Evolutionary conservation across 1,140 invertebrate genomes (phyloP), one percentile per base, ranked within the genome.

Genomic region (Sarcophaga bullata): DNA sequence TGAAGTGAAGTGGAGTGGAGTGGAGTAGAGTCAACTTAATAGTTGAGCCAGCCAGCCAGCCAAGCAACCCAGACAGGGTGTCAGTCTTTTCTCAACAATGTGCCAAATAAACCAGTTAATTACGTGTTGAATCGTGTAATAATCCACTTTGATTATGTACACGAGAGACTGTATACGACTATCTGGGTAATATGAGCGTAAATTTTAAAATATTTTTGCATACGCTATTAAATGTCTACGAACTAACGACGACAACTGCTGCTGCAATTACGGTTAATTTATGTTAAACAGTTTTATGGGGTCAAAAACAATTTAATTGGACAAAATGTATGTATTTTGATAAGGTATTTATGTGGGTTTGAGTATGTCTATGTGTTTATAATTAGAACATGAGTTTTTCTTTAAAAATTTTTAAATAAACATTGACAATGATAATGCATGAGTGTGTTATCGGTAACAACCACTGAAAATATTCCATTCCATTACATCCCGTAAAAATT

Each of bases 91-190:
- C 25, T 37, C 25, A 58, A 58, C 54, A 13, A 58, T 13, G 54
- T 58, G 54, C 54, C 54, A 58, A 58, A 58, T 58, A 58, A 58
- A 58, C 54, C 54, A 58, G 54, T 58, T 58, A 58, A 58, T 58
- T 58, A 58, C 54, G 54, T 58, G 54, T 58, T 15, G 54, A 58
- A 6, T 15, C 54, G 54, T 58, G 54, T 58, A 58, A 58, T 58
- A 58, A 4, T 13, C 13, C n/a, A 58, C 13, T 58, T 13, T 58
- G 54, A 58, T 58, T 58, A 58, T 58, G 54, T 58, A 6, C 13
- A 58, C n/a, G 9, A 37, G 25, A 37, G 25, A 37, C 25, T 37
- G 25, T 37, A 4, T 37, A 37, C 25, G 25, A 37, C 4, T 37
- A 37, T 37, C 25, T 37, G 4, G 25, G 13, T 58, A 58, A 58